Conservation (phyloP, 2,797 vertebrate genomes). For the Eleutherodactylus coqui region DNA sequence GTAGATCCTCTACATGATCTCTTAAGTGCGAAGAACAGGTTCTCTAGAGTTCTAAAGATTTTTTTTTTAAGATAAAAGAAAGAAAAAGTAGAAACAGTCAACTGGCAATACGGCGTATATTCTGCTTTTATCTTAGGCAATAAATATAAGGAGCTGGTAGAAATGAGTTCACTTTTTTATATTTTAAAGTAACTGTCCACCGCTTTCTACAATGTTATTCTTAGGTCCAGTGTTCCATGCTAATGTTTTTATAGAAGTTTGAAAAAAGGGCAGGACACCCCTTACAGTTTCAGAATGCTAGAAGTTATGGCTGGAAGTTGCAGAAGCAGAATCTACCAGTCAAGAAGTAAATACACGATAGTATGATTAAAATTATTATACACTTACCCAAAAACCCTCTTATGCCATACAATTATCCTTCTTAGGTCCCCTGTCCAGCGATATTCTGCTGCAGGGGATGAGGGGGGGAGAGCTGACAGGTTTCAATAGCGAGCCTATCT, state of each 20-base stretch:
- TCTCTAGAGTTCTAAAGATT: constrained; percentile 3
- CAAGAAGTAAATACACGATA: too few relatives aligned
- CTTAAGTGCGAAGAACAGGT: constrained; percentile 15
- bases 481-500: too few relatives aligned
- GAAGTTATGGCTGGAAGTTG: background rate
- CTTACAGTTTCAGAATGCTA: too few relatives aligned
- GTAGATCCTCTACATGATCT: constrained; percentile 22
- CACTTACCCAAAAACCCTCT: too few relatives aligned
- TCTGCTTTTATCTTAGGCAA: constrained; percentile 3
- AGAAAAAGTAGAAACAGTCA: background rate
- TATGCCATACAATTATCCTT: too few relatives aligned
- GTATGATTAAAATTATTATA: too few relatives aligned
- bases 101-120: background rate
- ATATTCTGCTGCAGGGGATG: too few relatives aligned
- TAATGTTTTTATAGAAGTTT: background rate
- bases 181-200: background rate
- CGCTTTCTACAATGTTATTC: background rate
- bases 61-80: constrained; percentile 12
- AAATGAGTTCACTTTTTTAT: background rate
- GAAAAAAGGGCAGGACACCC: too few relatives aligned
- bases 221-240: background rate
- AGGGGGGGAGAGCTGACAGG: too few relatives aligned
- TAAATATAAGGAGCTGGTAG: background rate
- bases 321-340: too few relatives aligned
- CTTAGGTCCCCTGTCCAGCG: too few relatives aligned